These are phyloP conservation scores for Epistrophe grossulariae DNA, from an alignment of 2,888 invertebrate species.

Conservation along the genomic window DNA sequence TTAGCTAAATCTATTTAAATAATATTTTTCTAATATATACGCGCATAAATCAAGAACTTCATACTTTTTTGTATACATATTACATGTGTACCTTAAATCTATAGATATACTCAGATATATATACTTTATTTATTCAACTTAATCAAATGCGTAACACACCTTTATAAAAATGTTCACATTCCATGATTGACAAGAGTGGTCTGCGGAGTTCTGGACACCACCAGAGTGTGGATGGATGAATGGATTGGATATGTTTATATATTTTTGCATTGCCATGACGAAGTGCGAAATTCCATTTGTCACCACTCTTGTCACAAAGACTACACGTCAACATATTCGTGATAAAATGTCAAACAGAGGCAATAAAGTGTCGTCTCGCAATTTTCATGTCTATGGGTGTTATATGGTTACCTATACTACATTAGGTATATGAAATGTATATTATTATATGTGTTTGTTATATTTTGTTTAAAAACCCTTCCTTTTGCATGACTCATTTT, in stretches of 20 bases:
- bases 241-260: constrained; percentile 20
- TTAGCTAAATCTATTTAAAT: too few relatives aligned
- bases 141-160: constrained; percentile 29
- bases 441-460: neutral
- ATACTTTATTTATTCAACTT: neutral
- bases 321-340: constrained; percentile 61
- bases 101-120: neutral
- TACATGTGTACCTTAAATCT: too few relatives aligned
- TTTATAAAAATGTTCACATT: constrained; percentile 47
- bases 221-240: neutral
- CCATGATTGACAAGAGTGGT: constrained; percentile 38
- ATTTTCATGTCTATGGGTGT: constrained; percentile 31
- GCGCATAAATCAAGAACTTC: neutral
- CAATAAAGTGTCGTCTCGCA: constrained; percentile 50
- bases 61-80: too few relatives aligned
- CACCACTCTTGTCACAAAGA: constrained; percentile 42
- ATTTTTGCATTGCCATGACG: constrained; percentile 36
- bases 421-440: too few relatives aligned
- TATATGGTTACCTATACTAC: neutral
- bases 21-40: neutral
- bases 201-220: neutral
- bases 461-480: neutral
- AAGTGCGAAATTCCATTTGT: constrained; percentile 67
- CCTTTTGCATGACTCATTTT: neutral
- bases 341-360: constrained; percentile 65